These are phyloP conservation scores for Drosophila subpulchrella DNA, from an alignment of 1,140 invertebrate genomes.

Conservation along the genomic window DNA sequence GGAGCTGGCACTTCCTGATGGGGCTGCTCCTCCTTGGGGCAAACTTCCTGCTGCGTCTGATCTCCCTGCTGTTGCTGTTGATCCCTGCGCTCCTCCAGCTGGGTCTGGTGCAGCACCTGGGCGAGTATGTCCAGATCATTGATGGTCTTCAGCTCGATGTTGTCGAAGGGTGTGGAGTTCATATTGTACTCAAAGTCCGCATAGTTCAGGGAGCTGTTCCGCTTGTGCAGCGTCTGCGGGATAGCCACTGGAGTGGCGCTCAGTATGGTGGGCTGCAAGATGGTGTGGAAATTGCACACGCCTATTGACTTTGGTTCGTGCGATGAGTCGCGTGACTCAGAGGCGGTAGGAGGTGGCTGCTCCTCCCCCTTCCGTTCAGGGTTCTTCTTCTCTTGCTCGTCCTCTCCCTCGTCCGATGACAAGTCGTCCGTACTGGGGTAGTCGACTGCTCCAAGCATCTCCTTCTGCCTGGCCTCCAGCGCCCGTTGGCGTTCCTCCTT, in stretches of 20 bases:
- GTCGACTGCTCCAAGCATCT: slow-evolving; percentile 86
- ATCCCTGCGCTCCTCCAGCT: slow-evolving; percentile 49
- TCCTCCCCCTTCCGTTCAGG: slow-evolving; percentile 1
- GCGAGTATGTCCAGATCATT: slow-evolving; percentile 95
- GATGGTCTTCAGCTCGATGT: slow-evolving; percentile 94
- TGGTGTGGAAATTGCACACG: slow-evolving; percentile 84
- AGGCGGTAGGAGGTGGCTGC: slow-evolving; percentile 6
- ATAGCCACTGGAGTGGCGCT: slow-evolving; percentile 38
- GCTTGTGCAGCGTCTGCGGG: slow-evolving; percentile 51
- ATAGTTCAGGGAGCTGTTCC: slow-evolving; percentile 86
- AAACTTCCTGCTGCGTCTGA: neutral
- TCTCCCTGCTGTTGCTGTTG: slow-evolving; percentile 17
- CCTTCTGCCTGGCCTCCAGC: slow-evolving; percentile 86
- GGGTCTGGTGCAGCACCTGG: slow-evolving; percentile 87
- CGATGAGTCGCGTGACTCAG: slow-evolving; percentile 50
- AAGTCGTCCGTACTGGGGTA: slow-evolving; percentile 86
- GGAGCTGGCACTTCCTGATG: slow-evolving; percentile 19
- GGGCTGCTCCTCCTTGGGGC: slow-evolving; percentile 12
- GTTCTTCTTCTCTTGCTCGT: neutral
- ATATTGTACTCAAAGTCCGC: slow-evolving; percentile 93
- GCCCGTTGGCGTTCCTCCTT: slow-evolving; percentile 85
- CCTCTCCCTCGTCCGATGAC: slow-evolving; percentile 61
- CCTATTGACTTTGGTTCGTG: slow-evolving; percentile 84
- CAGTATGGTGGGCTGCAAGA: slow-evolving; percentile 74
- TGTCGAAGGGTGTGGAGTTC: slow-evolving; percentile 95